Conservation (phyloP, 1,140 invertebrate genomes). For the Pogonomyrmex californicus region DNA sequence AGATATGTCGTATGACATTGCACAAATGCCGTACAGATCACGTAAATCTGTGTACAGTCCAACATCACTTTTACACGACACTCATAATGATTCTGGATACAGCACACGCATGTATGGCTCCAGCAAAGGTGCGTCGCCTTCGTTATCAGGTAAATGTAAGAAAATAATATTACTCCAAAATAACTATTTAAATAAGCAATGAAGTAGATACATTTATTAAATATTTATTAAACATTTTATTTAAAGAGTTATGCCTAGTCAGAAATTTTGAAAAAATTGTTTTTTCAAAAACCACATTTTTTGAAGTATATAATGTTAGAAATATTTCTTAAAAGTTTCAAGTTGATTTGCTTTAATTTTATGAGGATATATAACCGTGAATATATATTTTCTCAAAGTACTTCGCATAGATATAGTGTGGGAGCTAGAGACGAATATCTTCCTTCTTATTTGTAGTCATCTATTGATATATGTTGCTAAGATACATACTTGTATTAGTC, state of each 20-base stretch:
- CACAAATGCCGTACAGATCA: conserved; percentile 84
- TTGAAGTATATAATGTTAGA: too few species aligned
- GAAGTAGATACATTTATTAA: not conserved
- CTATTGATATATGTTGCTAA: too few species aligned
- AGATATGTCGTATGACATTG: conserved; percentile 79
- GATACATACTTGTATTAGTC: too few species aligned
- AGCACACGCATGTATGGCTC: conserved; percentile 93
- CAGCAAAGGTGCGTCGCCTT: conserved; percentile 92
- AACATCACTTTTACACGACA: conserved; percentile 86
- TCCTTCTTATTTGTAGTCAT: too few species aligned
- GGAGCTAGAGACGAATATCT: too few species aligned
- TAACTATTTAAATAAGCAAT: not conserved
- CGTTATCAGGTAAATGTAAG: conserved; percentile 88
- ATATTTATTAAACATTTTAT: not conserved
- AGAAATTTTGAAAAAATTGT: too few species aligned
- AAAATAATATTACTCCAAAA: not conserved
- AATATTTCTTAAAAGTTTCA: too few species aligned
- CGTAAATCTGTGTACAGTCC: conserved; percentile 85
- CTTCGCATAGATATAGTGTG: too few species aligned
- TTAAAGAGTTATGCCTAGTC: not conserved
- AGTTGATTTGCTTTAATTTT: too few species aligned
- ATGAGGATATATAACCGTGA: too few species aligned
- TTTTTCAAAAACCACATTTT: too few species aligned
- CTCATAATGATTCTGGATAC: conserved; percentile 93
- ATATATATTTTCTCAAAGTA: too few species aligned